phyloP scores from a whole-genome alignment of 1,140 invertebrate species.

The Drosophila suzukii region DNA sequence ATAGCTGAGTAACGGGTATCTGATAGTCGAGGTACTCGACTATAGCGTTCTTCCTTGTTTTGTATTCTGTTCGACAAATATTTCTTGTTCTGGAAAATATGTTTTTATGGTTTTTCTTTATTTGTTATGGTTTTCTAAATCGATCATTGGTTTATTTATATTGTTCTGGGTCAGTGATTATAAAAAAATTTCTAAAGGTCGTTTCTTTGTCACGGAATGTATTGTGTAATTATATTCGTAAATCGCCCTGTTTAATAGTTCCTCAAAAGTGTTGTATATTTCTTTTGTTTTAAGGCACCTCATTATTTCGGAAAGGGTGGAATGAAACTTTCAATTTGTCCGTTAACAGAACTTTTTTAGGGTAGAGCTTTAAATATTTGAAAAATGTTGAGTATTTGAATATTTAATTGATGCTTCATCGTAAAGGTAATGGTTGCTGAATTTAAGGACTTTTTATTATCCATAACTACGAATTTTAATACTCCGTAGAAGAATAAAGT shows the following conservation, averaged over 20 bases:
- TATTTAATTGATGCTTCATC: conserved; percentile 20
- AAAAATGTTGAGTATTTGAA: too few species aligned
- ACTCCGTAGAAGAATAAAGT: conserved; percentile 27
- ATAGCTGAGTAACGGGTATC: too few species aligned
- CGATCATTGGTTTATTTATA: too few species aligned
- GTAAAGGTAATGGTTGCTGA: conserved; percentile 5
- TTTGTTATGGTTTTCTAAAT: too few species aligned
- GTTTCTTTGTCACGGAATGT: conserved; percentile 35
- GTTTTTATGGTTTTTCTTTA: too few species aligned
- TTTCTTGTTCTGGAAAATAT: too few species aligned
- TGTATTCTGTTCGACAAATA: too few species aligned
- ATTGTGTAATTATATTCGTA: conserved; percentile 43
- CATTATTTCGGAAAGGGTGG: conserved; percentile 40
- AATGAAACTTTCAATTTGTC: conserved; percentile 53
- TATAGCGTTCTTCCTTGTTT: too few species aligned
- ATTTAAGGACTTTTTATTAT: conserved; percentile 50
- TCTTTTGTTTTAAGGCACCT: conserved; percentile 18
- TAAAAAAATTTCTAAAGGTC: conserved; percentile 35
- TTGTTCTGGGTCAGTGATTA: too few species aligned
- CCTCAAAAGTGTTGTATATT: conserved; percentile 13
- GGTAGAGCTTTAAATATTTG: conserved; percentile 18
- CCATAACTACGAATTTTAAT: conserved; percentile 22
- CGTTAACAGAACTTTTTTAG: conserved; percentile 20
- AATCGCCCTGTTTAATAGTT: conserved; percentile 34
- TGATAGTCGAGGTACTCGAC: too few species aligned